A percentile compares a stretch with the other conserved stretches of the same genome.
Conservation (phyloP, 2,888 invertebrate species). For the Blera fallax region DNA sequence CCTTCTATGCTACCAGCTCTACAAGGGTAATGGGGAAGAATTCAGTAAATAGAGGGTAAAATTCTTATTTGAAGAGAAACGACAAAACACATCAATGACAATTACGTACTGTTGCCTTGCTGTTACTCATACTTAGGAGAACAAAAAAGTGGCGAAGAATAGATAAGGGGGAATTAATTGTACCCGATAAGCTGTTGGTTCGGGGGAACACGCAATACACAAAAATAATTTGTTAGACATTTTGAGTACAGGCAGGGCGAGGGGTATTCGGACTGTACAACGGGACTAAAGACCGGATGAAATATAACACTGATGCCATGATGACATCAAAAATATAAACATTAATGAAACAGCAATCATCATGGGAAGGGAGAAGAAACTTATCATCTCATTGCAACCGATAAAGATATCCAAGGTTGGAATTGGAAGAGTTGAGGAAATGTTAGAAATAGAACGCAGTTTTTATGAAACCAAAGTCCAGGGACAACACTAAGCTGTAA, state of each 20-base stretch:
- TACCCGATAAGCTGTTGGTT: not conserved
- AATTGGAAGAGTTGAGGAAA: no score
- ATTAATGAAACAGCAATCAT: not conserved
- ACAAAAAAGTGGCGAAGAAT: not conserved
- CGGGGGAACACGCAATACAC: not conserved
- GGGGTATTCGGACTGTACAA: not conserved
- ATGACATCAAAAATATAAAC: not conserved
- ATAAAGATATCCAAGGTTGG: no score
- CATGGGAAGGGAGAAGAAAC: not conserved
- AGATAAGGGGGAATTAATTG: not conserved
- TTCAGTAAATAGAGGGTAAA: not conserved
- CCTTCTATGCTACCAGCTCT: constrained; percentile 81
- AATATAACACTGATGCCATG: not conserved
- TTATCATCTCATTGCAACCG: no score
- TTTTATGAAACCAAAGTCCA: no score
- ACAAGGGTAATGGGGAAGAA: not conserved
- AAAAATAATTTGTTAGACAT: not conserved
- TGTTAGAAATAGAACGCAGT: no score
- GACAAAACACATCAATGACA: not conserved
- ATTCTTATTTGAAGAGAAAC: not conserved
- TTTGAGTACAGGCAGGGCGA: not conserved
- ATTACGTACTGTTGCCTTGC: not conserved
- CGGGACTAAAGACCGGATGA: no score
- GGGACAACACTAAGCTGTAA: no score
- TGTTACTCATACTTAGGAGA: not conserved